phyloP scores from a whole-genome alignment of 2,113 vertebrate genomes.

The Ancistrus triradiatus region DNA sequence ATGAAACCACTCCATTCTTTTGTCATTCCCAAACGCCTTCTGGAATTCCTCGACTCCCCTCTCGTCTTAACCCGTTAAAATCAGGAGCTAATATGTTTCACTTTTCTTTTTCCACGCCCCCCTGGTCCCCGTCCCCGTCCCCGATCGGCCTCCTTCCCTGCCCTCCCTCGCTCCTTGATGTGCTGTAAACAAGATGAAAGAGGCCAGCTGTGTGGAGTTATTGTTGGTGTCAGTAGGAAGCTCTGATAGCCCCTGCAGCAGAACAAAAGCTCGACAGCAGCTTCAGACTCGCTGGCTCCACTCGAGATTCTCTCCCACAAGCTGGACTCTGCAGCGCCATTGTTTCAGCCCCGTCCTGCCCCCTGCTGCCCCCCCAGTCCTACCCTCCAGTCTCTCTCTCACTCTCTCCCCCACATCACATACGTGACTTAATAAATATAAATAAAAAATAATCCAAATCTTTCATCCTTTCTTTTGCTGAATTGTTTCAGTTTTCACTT shows the following conservation, averaged over 20 bases:
- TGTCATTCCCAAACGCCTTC: too few species aligned
- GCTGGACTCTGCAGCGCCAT: slow-evolving; percentile 52
- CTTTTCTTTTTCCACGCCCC: slow-evolving; percentile 29
- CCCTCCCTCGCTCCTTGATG: slow-evolving; percentile 46
- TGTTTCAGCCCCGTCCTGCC: slow-evolving; percentile 43
- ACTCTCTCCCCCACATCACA: slow-evolving; percentile 19
- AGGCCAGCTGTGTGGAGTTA: slow-evolving; percentile 56
- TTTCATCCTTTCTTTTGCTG: too few species aligned
- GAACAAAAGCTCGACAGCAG: slow-evolving; percentile 52
- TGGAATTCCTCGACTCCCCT: slow-evolving; percentile 7
- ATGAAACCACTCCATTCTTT: too few species aligned
- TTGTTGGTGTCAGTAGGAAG: slow-evolving; percentile 57
- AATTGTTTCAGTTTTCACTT: too few species aligned
- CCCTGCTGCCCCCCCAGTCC: background rate
- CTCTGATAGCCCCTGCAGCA: slow-evolving; percentile 55
- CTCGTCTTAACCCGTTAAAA: slow-evolving; percentile 40
- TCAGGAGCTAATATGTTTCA: slow-evolving; percentile 51
- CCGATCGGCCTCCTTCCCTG: background rate
- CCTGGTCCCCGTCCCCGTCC: background rate
- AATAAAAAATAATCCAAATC: too few species aligned
- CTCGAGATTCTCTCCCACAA: slow-evolving; percentile 56
- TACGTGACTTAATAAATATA: too few species aligned
- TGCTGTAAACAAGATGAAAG: slow-evolving; percentile 59
- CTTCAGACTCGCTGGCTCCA: slow-evolving; percentile 54
- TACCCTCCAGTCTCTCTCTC: too few species aligned